Conservation (phyloP, 2,113 vertebrate species). For the Stigmatopora argus region DNA sequence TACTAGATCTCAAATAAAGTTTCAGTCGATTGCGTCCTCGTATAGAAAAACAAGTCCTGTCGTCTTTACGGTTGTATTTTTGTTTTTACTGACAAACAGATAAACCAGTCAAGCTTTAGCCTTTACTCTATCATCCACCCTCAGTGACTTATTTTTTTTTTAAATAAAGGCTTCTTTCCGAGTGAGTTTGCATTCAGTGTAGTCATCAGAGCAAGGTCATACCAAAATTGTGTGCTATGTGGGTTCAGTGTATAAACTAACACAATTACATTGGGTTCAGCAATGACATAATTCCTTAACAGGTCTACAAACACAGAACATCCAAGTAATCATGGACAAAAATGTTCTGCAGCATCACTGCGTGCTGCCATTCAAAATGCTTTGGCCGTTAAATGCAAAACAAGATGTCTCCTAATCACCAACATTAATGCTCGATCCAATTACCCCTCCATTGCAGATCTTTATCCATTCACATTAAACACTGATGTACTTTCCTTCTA, state of each 20-base stretch:
- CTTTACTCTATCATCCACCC: no score
- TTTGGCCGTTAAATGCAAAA: slow-evolving; percentile 1
- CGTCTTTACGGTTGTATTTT: no score
- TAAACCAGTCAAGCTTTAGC: no score
- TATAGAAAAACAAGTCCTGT: no score
- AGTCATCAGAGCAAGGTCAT: no score
- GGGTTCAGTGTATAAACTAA: not conserved
- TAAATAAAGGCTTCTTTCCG: no score
- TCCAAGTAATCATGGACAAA: not conserved
- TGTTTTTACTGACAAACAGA: no score
- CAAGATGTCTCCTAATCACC: not conserved
- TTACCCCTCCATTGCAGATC: not conserved
- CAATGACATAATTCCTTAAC: not conserved
- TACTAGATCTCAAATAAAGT: no score
- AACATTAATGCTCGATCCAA: slow-evolving; percentile 1
- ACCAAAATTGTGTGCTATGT: no score
- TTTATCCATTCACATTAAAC: not conserved
- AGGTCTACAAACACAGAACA: not conserved
- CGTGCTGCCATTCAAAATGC: not conserved
- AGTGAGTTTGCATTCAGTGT: no score
- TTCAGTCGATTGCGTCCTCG: no score
- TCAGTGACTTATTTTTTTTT: no score
- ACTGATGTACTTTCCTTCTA: not conserved
- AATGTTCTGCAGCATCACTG: not conserved
- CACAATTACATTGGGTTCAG: not conserved